These are phyloP conservation scores for Periphyllus acericola DNA, from an alignment of 2,888 invertebrate genomes.

Conservation along the genomic window DNA sequence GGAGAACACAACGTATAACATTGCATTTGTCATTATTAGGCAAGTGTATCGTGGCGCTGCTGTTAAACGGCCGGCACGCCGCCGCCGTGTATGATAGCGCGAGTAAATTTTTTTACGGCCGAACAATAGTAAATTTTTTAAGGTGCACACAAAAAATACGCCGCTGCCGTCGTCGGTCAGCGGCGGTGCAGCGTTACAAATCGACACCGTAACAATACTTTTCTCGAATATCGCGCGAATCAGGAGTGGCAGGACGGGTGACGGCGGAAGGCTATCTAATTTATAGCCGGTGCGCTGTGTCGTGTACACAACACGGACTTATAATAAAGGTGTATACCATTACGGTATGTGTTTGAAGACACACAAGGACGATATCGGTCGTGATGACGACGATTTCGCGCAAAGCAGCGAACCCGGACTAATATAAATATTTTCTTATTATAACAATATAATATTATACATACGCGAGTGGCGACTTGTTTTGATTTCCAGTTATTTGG, in stretches of 20 bases:
- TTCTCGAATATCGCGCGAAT: not conserved
- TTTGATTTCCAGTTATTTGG: not conserved
- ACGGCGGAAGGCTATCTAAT: not conserved
- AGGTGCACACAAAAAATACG: no score
- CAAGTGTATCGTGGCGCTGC: not conserved
- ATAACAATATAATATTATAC: not conserved
- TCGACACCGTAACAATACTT: constrained; percentile 19
- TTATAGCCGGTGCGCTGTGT: not conserved
- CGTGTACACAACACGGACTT: not conserved
- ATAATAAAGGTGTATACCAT: not conserved
- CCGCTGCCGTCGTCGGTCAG: no score
- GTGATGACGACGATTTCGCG: not conserved
- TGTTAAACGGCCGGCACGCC: not conserved
- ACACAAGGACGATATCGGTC: not conserved
- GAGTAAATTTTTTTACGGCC: not conserved
- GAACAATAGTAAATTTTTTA: no score
- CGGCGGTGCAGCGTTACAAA: constrained; percentile 10
- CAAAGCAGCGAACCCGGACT: no score
- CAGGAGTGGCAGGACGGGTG: not conserved
- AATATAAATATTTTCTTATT: not conserved
- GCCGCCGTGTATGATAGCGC: not conserved
- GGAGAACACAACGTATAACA: not conserved
- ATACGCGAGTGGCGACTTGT: no score
- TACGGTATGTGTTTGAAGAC: not conserved
- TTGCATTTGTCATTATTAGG: not conserved